Percentiles rank a stretch among this genome's conserved stretches.
Conservation (phyloP, 2,888 invertebrate genomes). For the Melanotus villosus region DNA sequence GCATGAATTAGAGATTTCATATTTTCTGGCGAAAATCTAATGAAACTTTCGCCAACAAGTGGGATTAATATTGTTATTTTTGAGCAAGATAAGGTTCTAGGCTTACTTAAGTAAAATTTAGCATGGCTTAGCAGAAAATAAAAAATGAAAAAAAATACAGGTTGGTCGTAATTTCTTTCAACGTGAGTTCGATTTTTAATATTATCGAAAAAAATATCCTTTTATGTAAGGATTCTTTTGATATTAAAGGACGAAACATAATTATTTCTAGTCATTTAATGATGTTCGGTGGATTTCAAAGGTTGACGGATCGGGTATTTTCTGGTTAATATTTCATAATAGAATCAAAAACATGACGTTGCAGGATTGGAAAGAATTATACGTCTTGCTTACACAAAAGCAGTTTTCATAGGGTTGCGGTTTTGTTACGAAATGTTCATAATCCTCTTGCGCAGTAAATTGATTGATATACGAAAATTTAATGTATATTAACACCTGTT, state of each 20-base stretch:
- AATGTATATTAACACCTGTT: conserved; percentile 30
- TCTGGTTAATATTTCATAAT: conserved; percentile 15
- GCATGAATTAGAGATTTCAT: no score
- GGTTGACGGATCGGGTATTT: conserved; percentile 19
- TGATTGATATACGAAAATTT: conserved; percentile 27
- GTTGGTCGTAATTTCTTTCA: no score
- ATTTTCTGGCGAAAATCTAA: no score
- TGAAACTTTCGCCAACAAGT: no score
- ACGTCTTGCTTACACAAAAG: conserved; percentile 25
- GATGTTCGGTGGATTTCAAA: conserved; percentile 29
- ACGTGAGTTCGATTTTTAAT: conserved; percentile 3
- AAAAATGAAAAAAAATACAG: no score
- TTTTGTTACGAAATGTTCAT: conserved; percentile 20
- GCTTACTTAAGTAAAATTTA: no score
- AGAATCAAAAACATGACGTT: conserved; percentile 26
- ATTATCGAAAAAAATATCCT: conserved; percentile 2
- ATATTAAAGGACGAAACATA: conserved; percentile 24
- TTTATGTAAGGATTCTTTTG: neutral
- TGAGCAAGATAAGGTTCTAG: no score
- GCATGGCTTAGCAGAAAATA: no score
- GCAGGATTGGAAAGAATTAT: conserved; percentile 24
- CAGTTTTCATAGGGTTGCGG: conserved; percentile 6
- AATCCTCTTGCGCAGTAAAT: conserved; percentile 12
- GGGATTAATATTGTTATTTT: no score
- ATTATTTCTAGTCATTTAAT: conserved; percentile 23